Evolutionary conservation across 2,797 vertebrate genomes (phyloP), one percentile per base, ranked within the genome.

Genomic region (Adelosebastes latens): DNA sequence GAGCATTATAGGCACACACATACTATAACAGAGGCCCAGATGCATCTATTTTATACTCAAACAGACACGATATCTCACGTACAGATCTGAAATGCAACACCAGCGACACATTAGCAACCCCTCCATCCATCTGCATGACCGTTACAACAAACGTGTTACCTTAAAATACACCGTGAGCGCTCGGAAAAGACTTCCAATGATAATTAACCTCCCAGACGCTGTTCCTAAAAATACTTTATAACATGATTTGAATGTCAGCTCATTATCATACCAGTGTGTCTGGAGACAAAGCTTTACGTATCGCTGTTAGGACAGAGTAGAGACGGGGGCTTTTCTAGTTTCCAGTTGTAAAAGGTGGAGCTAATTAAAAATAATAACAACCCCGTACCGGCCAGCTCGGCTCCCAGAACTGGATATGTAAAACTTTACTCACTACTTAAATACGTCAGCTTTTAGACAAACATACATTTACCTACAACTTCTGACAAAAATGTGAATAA

Each of bases 21-120:
- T 34, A 39, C 27, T 25, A 22, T 27, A 11, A 58, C 60, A 78
- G 7, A 31, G n/a, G n/a, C 11, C n/a, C 9, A 25, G n/a, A 59
- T 55, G 31, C 10, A 53, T 59, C 22, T 31, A 55, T 62, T 66
- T 60, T 52, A 59, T 32, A 55, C 67, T 56, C 53, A 72, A 42
- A 68, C 27, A 34, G 18, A 39, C 22, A 49, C 20, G 71, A 71
- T 52, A 86, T 75, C 14, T 84, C 78, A 70, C 87, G 81, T 6
- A 31, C 6, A 46, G 67, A 27, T 85, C 63, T 68, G 39, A 84
- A 81, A 89, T 82, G 55, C 76, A 80, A 70, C 76, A 79, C 78
- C 72, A 25, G 31, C 36, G 53, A n/a, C 29, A 11, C n/a, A 84
- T 82, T 81, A 76, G 29, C 76, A 72, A 66, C 42, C 72, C 49